Evolutionary conservation across 2,888 invertebrate genomes (phyloP).

Genomic region (Conomelus anceps): DNA sequence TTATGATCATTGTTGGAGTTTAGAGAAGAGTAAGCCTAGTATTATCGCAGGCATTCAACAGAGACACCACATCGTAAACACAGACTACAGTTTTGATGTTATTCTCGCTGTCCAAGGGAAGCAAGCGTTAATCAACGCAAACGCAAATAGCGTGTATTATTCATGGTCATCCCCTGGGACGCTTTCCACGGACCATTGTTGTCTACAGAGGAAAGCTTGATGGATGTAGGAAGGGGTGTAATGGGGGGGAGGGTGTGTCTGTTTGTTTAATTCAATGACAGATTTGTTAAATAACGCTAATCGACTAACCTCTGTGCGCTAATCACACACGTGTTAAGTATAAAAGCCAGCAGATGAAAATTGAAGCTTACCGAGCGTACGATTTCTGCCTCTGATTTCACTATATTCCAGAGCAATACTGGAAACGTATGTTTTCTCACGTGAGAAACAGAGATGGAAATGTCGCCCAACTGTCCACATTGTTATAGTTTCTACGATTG

Average conservation of each 20-base stretch:
- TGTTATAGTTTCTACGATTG: neutral
- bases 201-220: neutral
- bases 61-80: neutral
- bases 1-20: neutral
- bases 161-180: neutral
- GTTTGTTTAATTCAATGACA: neutral
- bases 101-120: neutral
- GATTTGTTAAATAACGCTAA: neutral
- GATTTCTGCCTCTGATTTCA: neutral
- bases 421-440: neutral
- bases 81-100: neutral
- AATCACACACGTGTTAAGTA: neutral
- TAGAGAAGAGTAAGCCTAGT: neutral
- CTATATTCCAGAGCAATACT: neutral
- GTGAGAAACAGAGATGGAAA: neutral
- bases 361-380: neutral
- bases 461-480: neutral
- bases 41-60: too few species aligned
- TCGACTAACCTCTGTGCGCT: neutral
- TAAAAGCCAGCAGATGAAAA: neutral
- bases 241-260: neutral
- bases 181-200: neutral
- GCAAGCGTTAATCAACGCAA: neutral
- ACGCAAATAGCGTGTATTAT: neutral
- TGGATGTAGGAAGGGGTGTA: too few species aligned